Evolutionary conservation across 2,113 vertebrate genomes (phyloP).

Genomic region (Hippocampus comes): DNA sequence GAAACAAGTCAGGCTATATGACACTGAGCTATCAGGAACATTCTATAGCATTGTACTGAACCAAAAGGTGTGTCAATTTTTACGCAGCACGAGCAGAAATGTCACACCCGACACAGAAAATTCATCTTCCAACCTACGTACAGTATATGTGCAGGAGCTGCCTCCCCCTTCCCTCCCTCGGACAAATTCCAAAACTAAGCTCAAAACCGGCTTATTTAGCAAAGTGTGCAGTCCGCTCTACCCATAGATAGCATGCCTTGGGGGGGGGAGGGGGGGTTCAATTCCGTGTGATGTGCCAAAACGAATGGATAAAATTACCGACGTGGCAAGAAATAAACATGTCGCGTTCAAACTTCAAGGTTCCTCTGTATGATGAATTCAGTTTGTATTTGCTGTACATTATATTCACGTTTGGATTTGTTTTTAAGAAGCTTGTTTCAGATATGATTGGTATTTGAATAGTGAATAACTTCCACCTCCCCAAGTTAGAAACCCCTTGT

Average conservation of each 20-base stretch:
- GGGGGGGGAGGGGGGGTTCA: background rate
- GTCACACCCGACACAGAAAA: no score
- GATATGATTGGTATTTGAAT: background rate
- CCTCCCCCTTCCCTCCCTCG: no score
- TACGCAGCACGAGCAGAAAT: no score
- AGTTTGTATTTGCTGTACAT: background rate
- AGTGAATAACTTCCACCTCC: no score
- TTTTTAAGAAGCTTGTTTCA: background rate
- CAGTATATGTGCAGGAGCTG: no score
- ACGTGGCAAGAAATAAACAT: slow-evolving; percentile 10
- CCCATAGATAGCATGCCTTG: no score
- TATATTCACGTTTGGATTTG: background rate
- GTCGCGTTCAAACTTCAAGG: background rate
- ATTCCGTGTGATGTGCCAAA: slow-evolving; percentile 7
- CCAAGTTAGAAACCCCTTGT: background rate
- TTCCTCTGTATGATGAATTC: background rate
- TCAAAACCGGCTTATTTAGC: no score
- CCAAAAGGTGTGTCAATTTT: no score
- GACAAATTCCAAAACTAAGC: no score
- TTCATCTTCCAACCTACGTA: no score
- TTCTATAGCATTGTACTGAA: background rate
- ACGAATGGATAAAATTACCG: slow-evolving; percentile 22
- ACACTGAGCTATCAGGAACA: background rate
- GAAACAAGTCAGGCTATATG: no score
- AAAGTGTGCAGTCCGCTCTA: no score